Conservation (phyloP, 2,113 vertebrate species). For the Neotoma lepida region DNA sequence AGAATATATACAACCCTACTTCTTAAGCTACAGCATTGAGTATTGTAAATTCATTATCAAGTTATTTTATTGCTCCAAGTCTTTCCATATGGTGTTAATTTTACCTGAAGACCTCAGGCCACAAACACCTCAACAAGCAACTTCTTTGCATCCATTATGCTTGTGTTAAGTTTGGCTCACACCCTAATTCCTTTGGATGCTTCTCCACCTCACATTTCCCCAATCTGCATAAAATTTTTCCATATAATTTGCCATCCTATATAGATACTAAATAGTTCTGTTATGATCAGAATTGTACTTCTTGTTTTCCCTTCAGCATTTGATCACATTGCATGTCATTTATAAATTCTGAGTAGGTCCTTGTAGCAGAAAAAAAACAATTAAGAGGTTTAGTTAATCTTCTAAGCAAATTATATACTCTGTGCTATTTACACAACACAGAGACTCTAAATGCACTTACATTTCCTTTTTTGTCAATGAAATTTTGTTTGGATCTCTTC, state of each 20-base stretch:
- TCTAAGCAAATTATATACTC: no score
- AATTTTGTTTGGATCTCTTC: no score
- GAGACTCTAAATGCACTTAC: no score
- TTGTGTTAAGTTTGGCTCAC: not conserved
- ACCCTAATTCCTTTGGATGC: not conserved
- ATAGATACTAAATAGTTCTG: not conserved
- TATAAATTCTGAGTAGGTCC: not conserved
- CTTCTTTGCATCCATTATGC: not conserved
- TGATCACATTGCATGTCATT: not conserved
- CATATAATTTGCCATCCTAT: not conserved
- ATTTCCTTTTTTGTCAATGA: no score
- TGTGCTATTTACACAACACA: no score
- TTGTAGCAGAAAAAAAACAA: not conserved
- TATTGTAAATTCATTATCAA: not conserved
- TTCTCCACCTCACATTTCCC: not conserved
- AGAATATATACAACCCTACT: not conserved
- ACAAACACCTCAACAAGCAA: not conserved
- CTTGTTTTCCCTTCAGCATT: not conserved
- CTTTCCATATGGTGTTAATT: not conserved
- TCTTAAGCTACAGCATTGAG: not conserved
- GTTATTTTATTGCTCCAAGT: not conserved
- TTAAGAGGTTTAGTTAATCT: no score
- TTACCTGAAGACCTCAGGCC: not conserved
- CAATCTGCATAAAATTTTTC: not conserved
- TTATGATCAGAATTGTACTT: not conserved